These are phyloP conservation scores for Aricia artaxerxes DNA, from an alignment of 2,888 invertebrate species.

Conservation along the genomic window DNA sequence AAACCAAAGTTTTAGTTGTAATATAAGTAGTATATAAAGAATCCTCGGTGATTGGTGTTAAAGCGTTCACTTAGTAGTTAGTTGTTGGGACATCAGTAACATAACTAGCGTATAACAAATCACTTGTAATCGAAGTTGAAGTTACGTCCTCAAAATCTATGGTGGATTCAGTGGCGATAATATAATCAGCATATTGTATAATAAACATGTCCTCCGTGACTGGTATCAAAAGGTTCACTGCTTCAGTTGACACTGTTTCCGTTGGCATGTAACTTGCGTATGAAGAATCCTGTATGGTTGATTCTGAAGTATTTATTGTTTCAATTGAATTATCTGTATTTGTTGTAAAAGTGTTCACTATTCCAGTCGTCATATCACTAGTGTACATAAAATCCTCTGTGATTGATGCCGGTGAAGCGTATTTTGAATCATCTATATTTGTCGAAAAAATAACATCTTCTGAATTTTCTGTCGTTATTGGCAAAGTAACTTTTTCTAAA, in stretches of 20 bases:
- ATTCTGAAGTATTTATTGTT: neutral
- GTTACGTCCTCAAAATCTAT: too few species aligned
- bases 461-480: neutral
- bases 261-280: neutral
- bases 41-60: too few species aligned
- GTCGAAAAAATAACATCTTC: neutral
- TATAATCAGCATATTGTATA: neutral
- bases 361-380: neutral
- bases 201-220: neutral
- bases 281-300: neutral
- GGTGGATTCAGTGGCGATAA: too few species aligned
- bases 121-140: too few species aligned
- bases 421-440: neutral
- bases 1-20: neutral
- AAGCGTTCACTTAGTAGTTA: too few species aligned
- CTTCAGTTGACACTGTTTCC: neutral
- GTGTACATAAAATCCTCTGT: neutral
- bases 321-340: neutral
- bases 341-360: neutral
- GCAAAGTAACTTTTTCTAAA: neutral
- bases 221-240: too few species aligned
- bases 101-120: too few species aligned
- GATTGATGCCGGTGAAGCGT: neutral
- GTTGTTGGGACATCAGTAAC: too few species aligned
- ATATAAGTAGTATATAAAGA: neutral